Base-by-base conservation (phyloP, 2,888 invertebrate species). In the Spilarctia lutea region DNA sequence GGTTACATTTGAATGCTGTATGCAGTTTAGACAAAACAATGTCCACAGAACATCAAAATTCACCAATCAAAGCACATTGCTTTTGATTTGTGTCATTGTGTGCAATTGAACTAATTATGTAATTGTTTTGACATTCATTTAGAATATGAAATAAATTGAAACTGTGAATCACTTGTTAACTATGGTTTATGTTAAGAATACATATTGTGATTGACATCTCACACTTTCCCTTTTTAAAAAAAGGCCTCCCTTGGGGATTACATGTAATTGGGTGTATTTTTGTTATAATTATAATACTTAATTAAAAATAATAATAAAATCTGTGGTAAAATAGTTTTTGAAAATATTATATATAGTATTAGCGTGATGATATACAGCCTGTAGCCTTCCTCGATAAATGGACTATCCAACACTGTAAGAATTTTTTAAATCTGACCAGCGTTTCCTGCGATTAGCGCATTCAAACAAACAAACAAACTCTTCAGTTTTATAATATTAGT, bases 31-130 rank as follows among this genome's bases (percentile, higher is more conserved):
- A 89, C 84, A 84, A 65, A 33, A 71, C 45, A 71, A 65, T 65
- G 45, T 45, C 16, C 45, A 52, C 30, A 35, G 68, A 84, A 85
- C 85, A 78, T 80, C 77, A 81, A 85, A 80, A 88, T 90, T 93
- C 94, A 93, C 87, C 91, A 92, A 91, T 93, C 89, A 84, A 80
- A 83, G 89, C 89, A 91, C 85, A 92, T 92, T 92, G 91, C 83
- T 89, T 89, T 84, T 81, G 88, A 89, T 91, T 88, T 89, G 88
- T 87, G 86, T 83, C 84, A 92, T 91, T 93, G 91, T 87, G 83
- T 87, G 86, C 92, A 94, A 94, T 94, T 94, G 90, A 90, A 88
- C 89, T 88, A 91, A 89, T 86, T 86, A 85, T 82, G 83, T 88
- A 90, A 91, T 89, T 88, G 88, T 86, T 86, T 88, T 85, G 81